Base-by-base conservation (phyloP, 2,888 invertebrate species). In the Pardosa pseudoannulata region DNA sequence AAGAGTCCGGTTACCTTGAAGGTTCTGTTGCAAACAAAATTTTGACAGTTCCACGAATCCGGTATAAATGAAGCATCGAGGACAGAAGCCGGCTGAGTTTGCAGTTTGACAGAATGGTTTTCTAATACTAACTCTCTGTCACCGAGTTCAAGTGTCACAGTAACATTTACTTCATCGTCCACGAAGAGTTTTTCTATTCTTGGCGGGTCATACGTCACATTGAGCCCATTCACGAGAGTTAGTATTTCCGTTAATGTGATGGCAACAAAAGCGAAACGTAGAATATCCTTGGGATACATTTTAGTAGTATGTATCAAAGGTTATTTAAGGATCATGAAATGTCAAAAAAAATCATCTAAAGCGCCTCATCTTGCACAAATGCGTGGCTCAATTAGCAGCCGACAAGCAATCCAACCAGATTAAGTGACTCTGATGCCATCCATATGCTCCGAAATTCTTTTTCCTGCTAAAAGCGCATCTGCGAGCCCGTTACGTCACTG, bases 161-260 rank as follows among this genome's bases (percentile, higher is more conserved):
- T 32, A 6, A 82, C 76, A 13, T 76, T 28, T 2, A 82, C 9
- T 5, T 28, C 19, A 16, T 32, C 64, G 28, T 76, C 76, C 1
- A 82, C 71, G 13, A 39, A 28, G 0, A 82, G 68, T 71, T 39
- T 27, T 1, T 70, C 29, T 0, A 76, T 62, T 0, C 36, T 28
- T 0, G 82, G 39, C 9, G 82, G 76, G 19, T 71, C n/a, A 27
- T 71, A 82, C 0, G 71, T 46, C 7, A 82, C 7, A 36, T 76
- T 68, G 27, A 82, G 13, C 16, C 41, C 62, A 19, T 11, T 31
- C 31, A 16, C n/a, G 3, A 50, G n/a, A 62, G 13, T 13, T 13
- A 16, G 32, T 46, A 46, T 46, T 46, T 46, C 46, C 11, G 16
- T 16, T 6, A 16, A 46, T 11, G 16, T 2, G 16, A 16, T 16